phyloP scores from a whole-genome alignment of 2,113 vertebrate genomes.

The Cyprinodon tularosa region DNA sequence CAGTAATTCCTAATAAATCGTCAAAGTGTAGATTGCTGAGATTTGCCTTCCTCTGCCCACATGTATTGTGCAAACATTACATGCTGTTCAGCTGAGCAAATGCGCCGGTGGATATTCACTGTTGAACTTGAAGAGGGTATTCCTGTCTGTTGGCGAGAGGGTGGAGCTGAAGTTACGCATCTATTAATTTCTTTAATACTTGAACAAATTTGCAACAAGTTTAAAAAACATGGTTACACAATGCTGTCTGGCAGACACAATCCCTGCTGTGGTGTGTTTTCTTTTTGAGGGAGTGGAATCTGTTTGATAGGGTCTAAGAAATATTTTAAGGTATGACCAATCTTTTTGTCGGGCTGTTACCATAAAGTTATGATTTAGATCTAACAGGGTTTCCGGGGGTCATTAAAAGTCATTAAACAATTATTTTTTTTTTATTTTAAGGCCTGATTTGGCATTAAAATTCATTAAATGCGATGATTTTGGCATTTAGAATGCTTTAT shows the following conservation, averaged over 20 bases:
- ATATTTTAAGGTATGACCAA: too few species aligned
- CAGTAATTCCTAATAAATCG: constrained; percentile 10
- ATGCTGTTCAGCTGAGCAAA: constrained; percentile 13
- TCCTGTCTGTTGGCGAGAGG: constrained; percentile 23
- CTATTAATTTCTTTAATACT: constrained; percentile 23
- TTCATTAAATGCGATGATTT: too few species aligned
- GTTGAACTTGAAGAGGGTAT: constrained; percentile 26
- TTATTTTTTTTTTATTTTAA: too few species aligned
- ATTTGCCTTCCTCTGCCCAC: constrained; percentile 40
- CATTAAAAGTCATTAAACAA: too few species aligned
- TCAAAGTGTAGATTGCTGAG: constrained; percentile 24
- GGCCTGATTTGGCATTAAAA: too few species aligned
- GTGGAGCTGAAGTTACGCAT: constrained; percentile 15
- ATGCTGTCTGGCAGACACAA: constrained; percentile 6
- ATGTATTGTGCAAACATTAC: constrained; percentile 22
- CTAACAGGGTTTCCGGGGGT: neutral
- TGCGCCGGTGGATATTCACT: constrained; percentile 25
- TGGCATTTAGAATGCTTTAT: too few species aligned
- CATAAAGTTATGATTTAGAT: too few species aligned
- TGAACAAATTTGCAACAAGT: neutral
- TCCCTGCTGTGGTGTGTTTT: neutral
- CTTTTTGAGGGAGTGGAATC: neutral
- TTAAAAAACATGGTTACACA: constrained; percentile 5
- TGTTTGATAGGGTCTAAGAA: too few species aligned
- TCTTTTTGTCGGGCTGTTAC: too few species aligned